Evolutionary conservation across 2,888 invertebrate species (phyloP), one percentile per base, ranked within the genome.

Genomic region (Rhimphoctona megacephalus): DNA sequence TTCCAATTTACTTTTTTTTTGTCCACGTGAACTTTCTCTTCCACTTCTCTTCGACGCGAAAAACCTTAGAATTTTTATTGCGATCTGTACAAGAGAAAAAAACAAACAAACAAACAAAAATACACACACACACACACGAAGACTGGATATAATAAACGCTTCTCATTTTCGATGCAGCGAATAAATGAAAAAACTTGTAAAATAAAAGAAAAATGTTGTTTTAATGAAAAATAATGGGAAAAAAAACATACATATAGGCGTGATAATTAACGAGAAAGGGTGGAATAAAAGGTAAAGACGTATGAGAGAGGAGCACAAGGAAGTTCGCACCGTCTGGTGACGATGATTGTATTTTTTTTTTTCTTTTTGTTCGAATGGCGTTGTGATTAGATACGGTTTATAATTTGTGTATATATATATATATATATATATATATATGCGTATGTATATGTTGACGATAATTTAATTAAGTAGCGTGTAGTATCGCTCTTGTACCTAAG

Each of bases 301-400:
- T 30, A 54, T 52, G 80, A 54, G 64, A 52, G 67, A 73, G 78
- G 54, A 78, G 73, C 69, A 83, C 54, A 70, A 54, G 61, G 67
- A 74, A 57, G 52, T 72, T 86, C 64, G 81, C 72, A 81, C 73
- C 74, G 52, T 80, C 61, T 81, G 76, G 79, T 73, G 72, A 81
- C 84, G 86, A 86, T 83, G 80, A 81, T 81, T 88, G 88, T 88
- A 89, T 85, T 76, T 57, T 76, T 72, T 17, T 49, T 67, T 83
- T 79, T 85, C 76, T 81, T 83, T 85, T 87, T 86, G 83, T 87
- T 87, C 83, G 87, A 85, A 89, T 89, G 87, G 89, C 90, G 91
- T 89, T 90, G 90, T 91, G 91, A 91, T 92, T 91, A 90, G 90
- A 90, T 90, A 89, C 90, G 90, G 83, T 91, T 85, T 90, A 81